Conservation (phyloP, 2,113 vertebrate species). For the Dipodomys ordii region DNA sequence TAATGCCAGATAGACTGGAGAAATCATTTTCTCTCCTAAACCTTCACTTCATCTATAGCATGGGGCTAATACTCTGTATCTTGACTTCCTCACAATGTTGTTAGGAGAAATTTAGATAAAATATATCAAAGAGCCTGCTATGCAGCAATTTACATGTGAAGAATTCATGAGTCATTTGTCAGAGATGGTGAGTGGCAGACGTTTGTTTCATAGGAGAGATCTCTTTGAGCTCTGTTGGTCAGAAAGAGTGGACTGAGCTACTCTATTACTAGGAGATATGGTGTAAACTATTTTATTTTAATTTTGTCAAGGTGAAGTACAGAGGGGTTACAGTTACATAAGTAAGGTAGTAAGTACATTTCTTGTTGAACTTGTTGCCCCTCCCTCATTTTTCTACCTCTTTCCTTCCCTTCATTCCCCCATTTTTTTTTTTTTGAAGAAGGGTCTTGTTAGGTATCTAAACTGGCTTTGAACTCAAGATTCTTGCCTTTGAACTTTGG, state of each 20-base stretch:
- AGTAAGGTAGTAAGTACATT: too few relatives aligned
- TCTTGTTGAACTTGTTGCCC: too few relatives aligned
- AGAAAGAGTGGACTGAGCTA: too few relatives aligned
- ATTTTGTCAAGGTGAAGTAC: too few relatives aligned
- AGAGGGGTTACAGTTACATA: too few relatives aligned
- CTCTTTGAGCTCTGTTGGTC: slow-evolving; percentile 8
- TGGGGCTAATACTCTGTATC: background rate
- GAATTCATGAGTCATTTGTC: slow-evolving; percentile 15
- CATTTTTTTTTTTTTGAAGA: background rate
- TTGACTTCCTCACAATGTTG: slow-evolving; percentile 22
- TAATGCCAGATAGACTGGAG: slow-evolving; percentile 20
- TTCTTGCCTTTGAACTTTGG: too few relatives aligned
- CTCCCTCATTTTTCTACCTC: too few relatives aligned
- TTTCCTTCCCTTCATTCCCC: too few relatives aligned
- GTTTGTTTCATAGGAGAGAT: background rate
- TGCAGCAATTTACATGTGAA: slow-evolving; percentile 13
- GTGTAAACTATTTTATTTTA: too few relatives aligned
- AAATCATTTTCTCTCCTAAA: background rate
- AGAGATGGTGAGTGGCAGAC: slow-evolving; percentile 32
- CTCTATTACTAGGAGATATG: background rate
- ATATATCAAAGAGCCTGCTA: slow-evolving; percentile 20
- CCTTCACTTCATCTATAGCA: slow-evolving; percentile 37
- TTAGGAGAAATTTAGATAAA: slow-evolving; percentile 46
- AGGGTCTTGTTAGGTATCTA: background rate
- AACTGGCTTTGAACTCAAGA: too few relatives aligned